Base-by-base conservation (phyloP, 2,797 vertebrate genomes). In the Triplophysa bombifrons region DNA sequence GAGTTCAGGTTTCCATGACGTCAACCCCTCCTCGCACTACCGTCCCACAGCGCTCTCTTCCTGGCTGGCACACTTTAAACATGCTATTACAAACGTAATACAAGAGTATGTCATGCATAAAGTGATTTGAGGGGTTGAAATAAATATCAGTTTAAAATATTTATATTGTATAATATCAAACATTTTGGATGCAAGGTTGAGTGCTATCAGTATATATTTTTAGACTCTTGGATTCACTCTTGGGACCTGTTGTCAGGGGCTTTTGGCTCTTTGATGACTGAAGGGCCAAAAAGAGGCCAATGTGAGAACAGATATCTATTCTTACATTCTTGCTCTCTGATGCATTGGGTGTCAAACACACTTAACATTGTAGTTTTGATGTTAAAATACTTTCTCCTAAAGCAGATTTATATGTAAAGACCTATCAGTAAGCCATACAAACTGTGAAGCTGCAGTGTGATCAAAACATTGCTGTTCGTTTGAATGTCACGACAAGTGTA, bases 1-100 rank as follows among this genome's bases (percentile, higher is more conserved):
- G 10, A 63, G 58, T 66, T 56, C 60, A 78, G 70, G 74, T 81
- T 85, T 85, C 84, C 81, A 4, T 85, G 84, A 83, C 81, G 78
- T 83, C 78, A 81, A 58, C 27, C 4, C 11, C 72, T 48, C 16
- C 20, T 51, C 56, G 0, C 14, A 6, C 34, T 14, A 22, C 27
- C 0, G 6, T 51, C 44, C 72, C 46, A 17, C 25, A 11, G 12
- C 12, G 19, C 20, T 17, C 34, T 44, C 1, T 12, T 72, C 48
- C 48, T 53, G 69, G n/a, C 67, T 7, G 72, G 20, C 60, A 68
- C 8, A 48, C 55, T 22, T 9, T n/a, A 20, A 63, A 74, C 61
- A 22, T 65, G 60, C 27, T 64, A 1, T 51, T 20, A 34, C 60
- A 3, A 22, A 41, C 53, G 14, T 38, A 55, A 55, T 4, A 20